Percentiles rank a stretch among this genome's conserved stretches.
phyloP scores from a whole-genome alignment of 2,113 vertebrate species.

The Periophthalmodon schlosseri region DNA sequence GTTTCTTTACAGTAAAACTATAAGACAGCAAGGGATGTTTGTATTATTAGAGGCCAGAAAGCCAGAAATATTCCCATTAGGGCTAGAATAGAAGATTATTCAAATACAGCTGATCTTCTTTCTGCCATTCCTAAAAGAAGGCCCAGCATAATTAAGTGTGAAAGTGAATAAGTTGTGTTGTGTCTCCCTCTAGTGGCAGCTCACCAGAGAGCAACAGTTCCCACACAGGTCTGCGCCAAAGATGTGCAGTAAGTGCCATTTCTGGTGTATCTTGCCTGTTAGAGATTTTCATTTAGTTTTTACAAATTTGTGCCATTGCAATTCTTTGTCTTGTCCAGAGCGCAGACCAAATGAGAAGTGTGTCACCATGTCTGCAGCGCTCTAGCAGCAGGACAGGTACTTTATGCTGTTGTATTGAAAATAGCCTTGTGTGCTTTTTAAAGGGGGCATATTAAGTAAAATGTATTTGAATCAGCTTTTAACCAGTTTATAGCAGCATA shows the following conservation, averaged over 20 bases:
- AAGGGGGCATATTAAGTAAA: too few relatives aligned
- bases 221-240: slow-evolving; percentile 48
- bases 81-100: neutral
- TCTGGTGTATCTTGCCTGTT: too few relatives aligned
- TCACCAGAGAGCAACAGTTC: slow-evolving; percentile 63
- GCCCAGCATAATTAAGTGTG: fast-evolving
- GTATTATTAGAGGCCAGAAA: neutral
- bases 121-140: neutral
- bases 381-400: slow-evolving; percentile 71
- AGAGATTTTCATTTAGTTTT: neutral
- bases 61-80: neutral
- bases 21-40: neutral
- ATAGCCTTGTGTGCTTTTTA: too few relatives aligned
- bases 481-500: too few relatives aligned
- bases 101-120: neutral
- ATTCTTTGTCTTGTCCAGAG: slow-evolving; percentile 52
- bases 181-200: slow-evolving; percentile 74
- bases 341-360: slow-evolving; percentile 62
- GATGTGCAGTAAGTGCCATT: slow-evolving; percentile 67
- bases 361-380: slow-evolving; percentile 46
- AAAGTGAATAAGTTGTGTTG: slow-evolving; percentile 1
- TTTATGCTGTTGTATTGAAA: neutral
- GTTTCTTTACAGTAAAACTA: neutral
- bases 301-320: neutral
- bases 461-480: too few relatives aligned